Evolutionary conservation across 2,888 invertebrate genomes (phyloP).

Genomic region (Lasius fuliginosus): DNA sequence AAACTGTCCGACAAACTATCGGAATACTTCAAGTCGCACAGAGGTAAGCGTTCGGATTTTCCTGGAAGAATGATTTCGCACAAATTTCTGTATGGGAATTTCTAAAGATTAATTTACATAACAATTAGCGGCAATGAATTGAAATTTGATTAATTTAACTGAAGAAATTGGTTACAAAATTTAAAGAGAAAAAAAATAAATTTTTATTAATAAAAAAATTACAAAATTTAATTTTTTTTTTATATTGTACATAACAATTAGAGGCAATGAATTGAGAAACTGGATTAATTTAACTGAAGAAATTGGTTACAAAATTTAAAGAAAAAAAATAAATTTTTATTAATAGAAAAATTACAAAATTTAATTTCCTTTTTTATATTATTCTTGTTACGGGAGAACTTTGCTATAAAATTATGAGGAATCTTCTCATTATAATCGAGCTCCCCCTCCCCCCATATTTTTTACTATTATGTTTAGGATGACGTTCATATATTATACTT

Average conservation of each 20-base stretch:
- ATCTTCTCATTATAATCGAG: not conserved
- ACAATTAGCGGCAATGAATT: not conserved
- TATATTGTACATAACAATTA: not conserved
- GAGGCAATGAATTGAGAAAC: not conserved
- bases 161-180: not conserved
- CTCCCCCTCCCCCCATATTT: too few relatives aligned
- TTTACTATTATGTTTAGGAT: not conserved
- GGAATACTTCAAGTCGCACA: constrained; percentile 69
- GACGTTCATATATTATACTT: not conserved
- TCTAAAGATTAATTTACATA: not conserved
- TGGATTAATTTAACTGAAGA: not conserved
- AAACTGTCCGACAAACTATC: constrained; percentile 77
- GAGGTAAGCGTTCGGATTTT: constrained; percentile 75
- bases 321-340: not conserved
- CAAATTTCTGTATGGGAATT: not conserved
- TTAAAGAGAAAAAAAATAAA: not conserved
- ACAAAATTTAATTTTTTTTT: not conserved
- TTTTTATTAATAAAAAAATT: not conserved
- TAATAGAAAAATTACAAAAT: not conserved
- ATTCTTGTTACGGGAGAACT: not conserved
- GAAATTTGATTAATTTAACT: not conserved
- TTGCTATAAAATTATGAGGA: not conserved
- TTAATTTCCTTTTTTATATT: not conserved
- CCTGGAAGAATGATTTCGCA: not conserved
- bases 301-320: not conserved